Percentiles rank a stretch among this genome's conserved stretches.
Conservation (phyloP, 1,140 invertebrate species). For the Zaprionus vittiger region DNA sequence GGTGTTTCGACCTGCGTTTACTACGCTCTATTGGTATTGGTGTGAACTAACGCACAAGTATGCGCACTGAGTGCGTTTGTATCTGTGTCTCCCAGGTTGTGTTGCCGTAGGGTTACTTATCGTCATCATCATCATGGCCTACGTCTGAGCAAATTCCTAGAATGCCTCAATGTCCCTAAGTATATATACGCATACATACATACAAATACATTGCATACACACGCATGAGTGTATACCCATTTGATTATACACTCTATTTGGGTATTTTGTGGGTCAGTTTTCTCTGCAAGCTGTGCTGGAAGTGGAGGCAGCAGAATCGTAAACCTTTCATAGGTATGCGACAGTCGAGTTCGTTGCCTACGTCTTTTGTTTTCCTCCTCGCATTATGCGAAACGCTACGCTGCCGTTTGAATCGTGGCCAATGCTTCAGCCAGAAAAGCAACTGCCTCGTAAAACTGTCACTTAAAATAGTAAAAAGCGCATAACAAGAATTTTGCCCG, state of each 20-base stretch:
- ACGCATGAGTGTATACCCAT: not conserved
- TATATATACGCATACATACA: not conserved
- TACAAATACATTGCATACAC: not conserved
- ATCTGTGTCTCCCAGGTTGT: not conserved
- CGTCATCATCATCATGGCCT: conserved; percentile 9
- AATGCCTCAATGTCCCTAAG: conserved; percentile 4
- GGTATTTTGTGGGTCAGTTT: conserved; percentile 21
- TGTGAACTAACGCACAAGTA: conserved; percentile 38
- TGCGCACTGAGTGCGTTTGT: conserved; percentile 40
- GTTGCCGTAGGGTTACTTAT: conserved; percentile 1
- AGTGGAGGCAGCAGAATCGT: not conserved
- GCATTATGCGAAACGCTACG: conserved; percentile 1
- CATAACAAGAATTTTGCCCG: conserved; percentile 51
- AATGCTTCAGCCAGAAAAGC: conserved; percentile 22
- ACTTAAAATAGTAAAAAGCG: conserved; percentile 56
- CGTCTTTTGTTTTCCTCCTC: conserved; percentile 30
- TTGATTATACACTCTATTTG: conserved; percentile 5
- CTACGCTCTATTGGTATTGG: conserved; percentile 58
- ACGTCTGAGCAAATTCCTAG: conserved; percentile 1
- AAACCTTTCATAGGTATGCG: not conserved
- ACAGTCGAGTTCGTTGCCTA: conserved; percentile 38
- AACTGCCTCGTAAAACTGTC: conserved; percentile 57
- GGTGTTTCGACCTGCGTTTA: conserved; percentile 68
- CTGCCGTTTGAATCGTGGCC: conserved; percentile 11
- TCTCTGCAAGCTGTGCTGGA: not conserved